These are phyloP conservation scores for Gambusia yucatana DNA, from an alignment of 2,797 vertebrate species.

Conservation along the genomic window DNA sequence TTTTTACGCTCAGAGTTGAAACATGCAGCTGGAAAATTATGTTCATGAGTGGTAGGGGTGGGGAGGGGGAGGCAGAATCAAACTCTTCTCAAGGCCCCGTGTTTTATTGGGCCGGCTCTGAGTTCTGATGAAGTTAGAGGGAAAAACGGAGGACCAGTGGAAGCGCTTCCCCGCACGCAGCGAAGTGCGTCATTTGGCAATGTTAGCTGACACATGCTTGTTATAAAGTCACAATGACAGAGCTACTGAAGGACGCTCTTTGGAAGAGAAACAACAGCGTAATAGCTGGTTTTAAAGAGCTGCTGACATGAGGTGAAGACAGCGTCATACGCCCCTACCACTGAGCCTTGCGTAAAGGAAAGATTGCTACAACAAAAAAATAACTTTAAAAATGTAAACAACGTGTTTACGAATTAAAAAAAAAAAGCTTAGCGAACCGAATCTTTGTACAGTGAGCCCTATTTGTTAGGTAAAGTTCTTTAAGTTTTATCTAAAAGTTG, in stretches of 20 bases:
- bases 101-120: background rate
- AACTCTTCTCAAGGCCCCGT: background rate
- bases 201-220: background rate
- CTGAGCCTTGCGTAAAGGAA: background rate
- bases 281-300: background rate
- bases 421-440: background rate
- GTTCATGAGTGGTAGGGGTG: background rate
- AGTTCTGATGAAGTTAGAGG: background rate
- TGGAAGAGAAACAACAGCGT: background rate
- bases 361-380: background rate
- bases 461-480: background rate
- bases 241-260: background rate
- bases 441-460: background rate
- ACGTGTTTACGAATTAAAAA: background rate
- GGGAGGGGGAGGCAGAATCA: background rate
- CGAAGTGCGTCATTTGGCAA: background rate
- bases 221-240: background rate
- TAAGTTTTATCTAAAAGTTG: background rate
- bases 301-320: background rate
- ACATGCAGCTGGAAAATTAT: background rate
- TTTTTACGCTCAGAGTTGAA: background rate
- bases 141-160: background rate
- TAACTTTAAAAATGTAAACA: background rate
- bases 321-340: conserved; percentile 40
- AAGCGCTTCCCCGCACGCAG: background rate